Evolutionary conservation across 1,140 invertebrate genomes (phyloP), one percentile per base, ranked within the genome.

Genomic region (Pemphigus obesinymphae): DNA sequence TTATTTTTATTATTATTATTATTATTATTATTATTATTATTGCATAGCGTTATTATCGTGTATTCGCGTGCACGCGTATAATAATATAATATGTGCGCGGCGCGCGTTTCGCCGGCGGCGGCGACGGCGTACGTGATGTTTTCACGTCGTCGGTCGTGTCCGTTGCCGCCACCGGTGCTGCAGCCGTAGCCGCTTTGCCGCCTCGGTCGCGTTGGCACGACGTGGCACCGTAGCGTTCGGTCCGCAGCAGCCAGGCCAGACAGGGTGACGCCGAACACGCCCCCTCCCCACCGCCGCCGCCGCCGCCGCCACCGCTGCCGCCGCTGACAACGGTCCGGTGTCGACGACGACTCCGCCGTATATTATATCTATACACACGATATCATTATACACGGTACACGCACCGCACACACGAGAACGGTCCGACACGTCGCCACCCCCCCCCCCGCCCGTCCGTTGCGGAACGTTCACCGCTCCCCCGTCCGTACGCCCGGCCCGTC

Each of bases 181-280:
- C n/a, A n/a, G n/a, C n/a, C n/a, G n/a, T n/a, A n/a, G n/a, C n/a
- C n/a, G n/a, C n/a, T n/a, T n/a, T n/a, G n/a, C n/a, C n/a, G n/a
- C n/a, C n/a, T n/a, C n/a, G n/a, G 43, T 58, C 37, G n/a, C 26
- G 17, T 11, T 11, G 53, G 75, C 75, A 78, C 75, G 34, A 78
- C 53, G 20, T 55, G 75, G 75, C 75, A 78, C 23, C 75, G 53
- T 55, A 23, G 75, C 75, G 50, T 55, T 53, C 50, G 26, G 70
- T 50, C 45, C 29, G 48, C 73, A 76, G 75, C 75, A 89, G 90
- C 92, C 92, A 50, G 89, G 90, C 92, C 92, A 94, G 93, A 94
- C 93, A 94, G 91, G 92, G 92, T 94, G 93, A 85, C 84, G 85
- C 84, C 83, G 82, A 82, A 70, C 37, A 73, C 82, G 82, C 72